Evolutionary conservation across 2,888 invertebrate genomes (phyloP).

Genomic region (Dryocosmus kuriphilus): DNA sequence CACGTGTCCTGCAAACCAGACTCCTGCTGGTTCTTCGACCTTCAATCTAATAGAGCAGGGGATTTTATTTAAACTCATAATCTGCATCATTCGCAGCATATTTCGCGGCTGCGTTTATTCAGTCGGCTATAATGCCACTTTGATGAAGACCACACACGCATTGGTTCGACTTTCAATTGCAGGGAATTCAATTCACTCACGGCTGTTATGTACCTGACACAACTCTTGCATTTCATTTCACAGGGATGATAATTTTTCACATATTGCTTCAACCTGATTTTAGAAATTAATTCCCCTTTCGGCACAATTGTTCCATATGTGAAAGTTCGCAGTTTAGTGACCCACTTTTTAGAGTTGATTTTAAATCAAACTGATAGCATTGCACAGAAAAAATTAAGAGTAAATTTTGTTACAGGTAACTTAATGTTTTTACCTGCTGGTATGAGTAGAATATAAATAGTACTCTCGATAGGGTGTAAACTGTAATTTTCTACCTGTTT

Average conservation of each 20-base stretch:
- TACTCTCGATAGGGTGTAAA: too few relatives aligned
- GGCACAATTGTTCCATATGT: neutral
- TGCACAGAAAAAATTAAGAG: too few relatives aligned
- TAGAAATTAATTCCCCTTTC: neutral
- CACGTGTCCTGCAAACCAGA: slow-evolving; percentile 11
- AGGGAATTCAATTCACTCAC: slow-evolving; percentile 6
- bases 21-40: slow-evolving; percentile 20
- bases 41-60: slow-evolving; percentile 19
- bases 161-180: slow-evolving; percentile 8
- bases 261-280: neutral
- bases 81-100: slow-evolving; percentile 29
- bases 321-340: neutral
- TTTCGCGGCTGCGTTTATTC: neutral
- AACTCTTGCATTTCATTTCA: neutral
- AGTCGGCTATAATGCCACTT: neutral
- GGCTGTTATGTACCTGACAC: neutral
- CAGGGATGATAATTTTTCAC: neutral
- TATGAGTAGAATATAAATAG: too few relatives aligned
- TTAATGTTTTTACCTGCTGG: too few relatives aligned
- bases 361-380: too few relatives aligned
- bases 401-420: too few relatives aligned
- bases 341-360: neutral
- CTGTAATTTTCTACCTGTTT: too few relatives aligned
- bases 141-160: neutral
- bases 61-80: slow-evolving; percentile 21